phyloP scores from a whole-genome alignment of 2,113 vertebrate species.

The Nannobrachium achirus region DNA sequence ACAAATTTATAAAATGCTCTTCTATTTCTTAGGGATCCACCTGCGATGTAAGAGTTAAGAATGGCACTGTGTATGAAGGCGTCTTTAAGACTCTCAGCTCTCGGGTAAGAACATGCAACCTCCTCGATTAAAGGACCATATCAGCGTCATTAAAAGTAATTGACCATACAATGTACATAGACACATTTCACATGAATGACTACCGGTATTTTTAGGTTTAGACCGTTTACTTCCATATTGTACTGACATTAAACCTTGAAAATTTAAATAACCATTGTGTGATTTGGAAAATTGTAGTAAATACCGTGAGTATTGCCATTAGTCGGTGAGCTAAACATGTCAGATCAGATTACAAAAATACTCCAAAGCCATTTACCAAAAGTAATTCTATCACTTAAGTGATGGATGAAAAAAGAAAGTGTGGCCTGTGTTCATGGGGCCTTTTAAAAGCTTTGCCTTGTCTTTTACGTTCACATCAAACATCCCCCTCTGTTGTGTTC shows the following conservation, averaged over 20 bases:
- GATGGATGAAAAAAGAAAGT: not conserved
- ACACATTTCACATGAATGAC: not conserved
- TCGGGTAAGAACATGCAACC: conserved; percentile 76
- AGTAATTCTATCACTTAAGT: conserved; percentile 1
- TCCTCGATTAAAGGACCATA: too few species aligned
- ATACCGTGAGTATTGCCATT: too few species aligned
- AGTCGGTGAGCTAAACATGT: too few species aligned
- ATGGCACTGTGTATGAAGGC: conserved; percentile 88
- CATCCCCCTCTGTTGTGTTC: not conserved
- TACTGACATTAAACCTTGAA: too few species aligned
- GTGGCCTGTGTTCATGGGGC: not conserved
- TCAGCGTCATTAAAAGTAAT: not conserved
- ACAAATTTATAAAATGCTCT: too few species aligned
- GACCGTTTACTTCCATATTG: too few species aligned
- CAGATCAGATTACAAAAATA: too few species aligned
- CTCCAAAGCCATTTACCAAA: too few species aligned
- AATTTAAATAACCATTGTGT: too few species aligned
- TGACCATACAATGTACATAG: not conserved
- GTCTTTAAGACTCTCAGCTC: conserved; percentile 93
- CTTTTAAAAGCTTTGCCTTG: not conserved
- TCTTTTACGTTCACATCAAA: too few species aligned
- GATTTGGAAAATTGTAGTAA: too few species aligned
- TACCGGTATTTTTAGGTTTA: not conserved
- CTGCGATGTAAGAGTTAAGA: conserved; percentile 91
- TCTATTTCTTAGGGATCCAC: conserved; percentile 82